Percentiles rank a stretch among this genome's conserved stretches.
phyloP scores from a whole-genome alignment of 2,888 invertebrate species.

The Craniophora ligustri region DNA sequence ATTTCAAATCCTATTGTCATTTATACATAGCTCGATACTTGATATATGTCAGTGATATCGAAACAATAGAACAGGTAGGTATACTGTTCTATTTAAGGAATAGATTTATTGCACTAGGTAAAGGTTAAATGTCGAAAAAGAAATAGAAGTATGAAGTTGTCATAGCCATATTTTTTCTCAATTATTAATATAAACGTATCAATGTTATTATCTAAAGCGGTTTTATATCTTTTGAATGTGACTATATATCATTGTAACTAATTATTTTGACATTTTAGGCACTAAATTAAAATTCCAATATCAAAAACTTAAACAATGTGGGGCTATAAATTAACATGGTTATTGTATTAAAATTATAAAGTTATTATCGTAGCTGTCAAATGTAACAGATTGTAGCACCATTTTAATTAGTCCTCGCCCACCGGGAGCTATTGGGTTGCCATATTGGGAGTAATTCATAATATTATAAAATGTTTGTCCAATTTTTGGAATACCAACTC shows the following conservation, averaged over 20 bases:
- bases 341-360: constrained; percentile 25
- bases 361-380: constrained; percentile 37
- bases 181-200: constrained; percentile 16
- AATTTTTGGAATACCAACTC: neutral
- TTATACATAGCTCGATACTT: constrained; percentile 14
- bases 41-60: constrained; percentile 17
- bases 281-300: no score
- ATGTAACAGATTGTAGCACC: constrained; percentile 27
- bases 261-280: constrained; percentile 5
- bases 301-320: constrained; percentile 14
- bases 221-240: constrained; percentile 30
- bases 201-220: constrained; percentile 14
- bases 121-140: constrained; percentile 39
- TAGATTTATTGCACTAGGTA: constrained; percentile 24
- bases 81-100: constrained; percentile 22
- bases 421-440: constrained; percentile 15
- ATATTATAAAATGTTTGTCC: constrained; percentile 3
- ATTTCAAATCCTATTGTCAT: constrained; percentile 4
- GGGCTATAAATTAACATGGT: constrained; percentile 35
- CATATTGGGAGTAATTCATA: constrained; percentile 17
- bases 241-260: constrained; percentile 26
- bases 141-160: constrained; percentile 17
- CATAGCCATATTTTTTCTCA: constrained; percentile 20
- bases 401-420: constrained; percentile 43
- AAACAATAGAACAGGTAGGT: constrained; percentile 27